Evolutionary conservation across 2,113 vertebrate genomes (phyloP), one percentile per base, ranked within the genome.

Genomic region (Nyctibius bracteatus): DNA sequence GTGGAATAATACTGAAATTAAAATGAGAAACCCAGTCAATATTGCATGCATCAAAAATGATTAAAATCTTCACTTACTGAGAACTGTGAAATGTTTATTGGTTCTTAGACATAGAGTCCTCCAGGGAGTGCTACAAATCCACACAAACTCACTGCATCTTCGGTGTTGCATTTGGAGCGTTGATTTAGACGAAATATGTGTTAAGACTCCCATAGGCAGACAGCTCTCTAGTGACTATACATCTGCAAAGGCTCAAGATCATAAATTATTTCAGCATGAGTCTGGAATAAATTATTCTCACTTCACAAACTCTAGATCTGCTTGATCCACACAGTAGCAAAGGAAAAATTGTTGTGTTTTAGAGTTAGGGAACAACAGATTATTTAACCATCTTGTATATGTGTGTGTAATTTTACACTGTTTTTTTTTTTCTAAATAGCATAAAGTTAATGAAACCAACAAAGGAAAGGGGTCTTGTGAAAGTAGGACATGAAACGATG

Each of bases 41-140:
- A 95, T 16, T 90, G 59, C 68, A 93, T 92, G 57, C 78, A 90
- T 95, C 86, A 91, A 74, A 96, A 95, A 79, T 74, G 1, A 94
- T 92, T 8, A 82, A 89, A 95, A 66, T 73, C 44, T 84, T 90
- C 67, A 62, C 86, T 71, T 70, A 65, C 73, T 41, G 87, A 82
- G 75, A 95, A 91, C 55, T 92, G 91, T 82, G 67, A 92, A 95
- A 96, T 91, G 96, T 97, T 96, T 95, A 88, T 96, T 97, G 51
- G 55, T 78, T 94, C 96, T 96, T 88, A 97, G 96, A 93, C 91
- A 37, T 24, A 92, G 41, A 84, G 73, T 94, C 95, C 96, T 97
- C 92, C 91, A 96, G 97, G 92, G 97, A 97, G 84, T 96, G 77
- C 96, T 94, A 97, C 94, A 97, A 97, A 98, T 98, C 88, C 95